A percentile compares a stretch with the other conserved stretches of the same genome.
These are phyloP conservation scores for Nannospalax galili DNA, from an alignment of 2,113 vertebrate species.

Conservation along the genomic window DNA sequence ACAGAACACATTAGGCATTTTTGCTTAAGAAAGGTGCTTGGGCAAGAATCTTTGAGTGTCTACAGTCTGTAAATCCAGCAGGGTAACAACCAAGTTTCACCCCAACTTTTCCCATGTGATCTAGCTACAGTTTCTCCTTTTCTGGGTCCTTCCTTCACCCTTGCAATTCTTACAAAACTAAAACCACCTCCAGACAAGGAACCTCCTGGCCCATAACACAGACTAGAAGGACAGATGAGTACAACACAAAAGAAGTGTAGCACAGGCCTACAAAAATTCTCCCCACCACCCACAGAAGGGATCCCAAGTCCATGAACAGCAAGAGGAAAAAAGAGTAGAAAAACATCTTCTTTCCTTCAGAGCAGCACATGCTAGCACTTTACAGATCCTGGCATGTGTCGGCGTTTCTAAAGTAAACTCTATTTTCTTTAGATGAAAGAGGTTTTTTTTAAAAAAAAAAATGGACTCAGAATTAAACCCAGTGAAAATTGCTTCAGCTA, in stretches of 20 bases:
- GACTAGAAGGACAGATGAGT: background rate
- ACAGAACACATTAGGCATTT: background rate
- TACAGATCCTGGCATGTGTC: slow-evolving; percentile 66
- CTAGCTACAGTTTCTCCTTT: background rate
- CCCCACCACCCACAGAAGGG: background rate
- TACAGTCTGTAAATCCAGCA: background rate
- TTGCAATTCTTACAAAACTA: background rate
- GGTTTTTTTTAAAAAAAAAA: slow-evolving; percentile 39
- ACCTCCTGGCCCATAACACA: background rate
- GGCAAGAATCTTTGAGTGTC: background rate
- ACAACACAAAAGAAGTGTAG: background rate
- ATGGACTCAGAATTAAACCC: slow-evolving; percentile 61
- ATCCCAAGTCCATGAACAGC: slow-evolving; percentile 35
- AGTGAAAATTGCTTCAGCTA: slow-evolving; percentile 63
- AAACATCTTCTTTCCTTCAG: slow-evolving; percentile 48
- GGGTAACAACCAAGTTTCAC: background rate
- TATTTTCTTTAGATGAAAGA: slow-evolving; percentile 77
- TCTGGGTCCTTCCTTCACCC: background rate
- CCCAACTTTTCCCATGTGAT: background rate
- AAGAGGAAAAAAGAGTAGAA: background rate
- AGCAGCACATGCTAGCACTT: slow-evolving; percentile 68
- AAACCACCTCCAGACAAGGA: background rate
- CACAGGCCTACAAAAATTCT: background rate
- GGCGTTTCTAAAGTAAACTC: slow-evolving; percentile 72
- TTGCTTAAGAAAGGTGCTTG: background rate